Evolutionary conservation across 2,113 vertebrate species (phyloP), one percentile per base, ranked within the genome.

Genomic region (Taxidea taxus): DNA sequence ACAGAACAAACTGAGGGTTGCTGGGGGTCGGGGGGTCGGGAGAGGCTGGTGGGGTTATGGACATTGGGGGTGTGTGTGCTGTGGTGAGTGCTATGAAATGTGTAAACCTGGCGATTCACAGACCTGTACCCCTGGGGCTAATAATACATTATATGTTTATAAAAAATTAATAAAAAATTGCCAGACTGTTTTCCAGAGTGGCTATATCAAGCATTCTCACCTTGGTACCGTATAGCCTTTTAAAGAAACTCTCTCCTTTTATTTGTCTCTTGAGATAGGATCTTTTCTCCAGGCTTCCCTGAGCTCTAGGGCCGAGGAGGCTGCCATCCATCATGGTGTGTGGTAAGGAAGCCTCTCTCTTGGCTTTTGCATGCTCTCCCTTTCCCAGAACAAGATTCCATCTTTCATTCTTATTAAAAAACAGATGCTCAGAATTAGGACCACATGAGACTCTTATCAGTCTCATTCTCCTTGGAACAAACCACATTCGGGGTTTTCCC

Each of bases 331-430:
- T 34, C 1, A 0, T 1, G 2, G 9, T 25, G 8, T 44, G 39
- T 5, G 0, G 11, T 0, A 8, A 20, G 44, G 13, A 5, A 23
- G 4, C 2, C 31, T 87, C 15, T 74, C 12, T 29, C 16, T 4
- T 54, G 84, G 60, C 34, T 82, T 75, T 62, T 0, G 3, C 44
- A 8, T 25, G 44, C 3, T 29, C 7, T 34, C 12, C 18, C 31
- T 54, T 39, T 80, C 37, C 16, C 15, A 14, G 95, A n/a, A 68
- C 72, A 44, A 81, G 20, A 47, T 3, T n/a, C 58, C 7, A 0
- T 49, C 39, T 83, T 64, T 66, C 31, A 49, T 80, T 64, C 6
- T 29, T 84, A 49, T 84, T 87, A 13, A 85, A 90, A 87, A 91
- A 23, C 81, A 92, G 42, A 39, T 44, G 39, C 21, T 13, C 51